Conservation (phyloP, 1,140 invertebrate genomes). For the Temnothorax nylanderi region DNA sequence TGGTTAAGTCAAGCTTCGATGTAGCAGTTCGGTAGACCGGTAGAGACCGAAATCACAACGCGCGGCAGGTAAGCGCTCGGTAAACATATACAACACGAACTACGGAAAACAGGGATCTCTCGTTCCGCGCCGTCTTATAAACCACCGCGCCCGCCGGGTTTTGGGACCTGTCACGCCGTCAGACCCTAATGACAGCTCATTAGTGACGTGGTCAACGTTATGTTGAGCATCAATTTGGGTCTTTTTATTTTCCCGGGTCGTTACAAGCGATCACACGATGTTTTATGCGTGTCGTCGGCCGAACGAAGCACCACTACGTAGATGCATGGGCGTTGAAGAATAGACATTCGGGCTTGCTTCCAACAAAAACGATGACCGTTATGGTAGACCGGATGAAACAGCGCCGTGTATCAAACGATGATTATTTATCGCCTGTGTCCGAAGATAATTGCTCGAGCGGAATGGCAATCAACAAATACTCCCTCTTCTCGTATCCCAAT, state of each 20-base stretch:
- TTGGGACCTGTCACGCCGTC: conserved; percentile 70
- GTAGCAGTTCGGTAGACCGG: conserved; percentile 57
- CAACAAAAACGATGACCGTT: conserved; percentile 20
- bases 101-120: conserved; percentile 53
- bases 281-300: conserved; percentile 25
- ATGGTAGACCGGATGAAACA: conserved; percentile 35
- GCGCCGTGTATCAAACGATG: conserved; percentile 15
- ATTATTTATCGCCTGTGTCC: conserved; percentile 56
- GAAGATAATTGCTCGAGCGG: conserved; percentile 56
- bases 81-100: conserved; percentile 52
- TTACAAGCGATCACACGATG: conserved; percentile 69
- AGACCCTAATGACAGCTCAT: conserved; percentile 73
- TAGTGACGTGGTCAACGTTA: conserved; percentile 66
- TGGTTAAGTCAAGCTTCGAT: conserved; percentile 63
- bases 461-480: conserved; percentile 25
- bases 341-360: conserved; percentile 22
- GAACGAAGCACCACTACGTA: not conserved
- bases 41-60: conserved; percentile 61
- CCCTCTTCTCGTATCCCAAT: not conserved
- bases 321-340: conserved; percentile 54
- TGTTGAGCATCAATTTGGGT: conserved; percentile 36
- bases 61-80: conserved; percentile 52
- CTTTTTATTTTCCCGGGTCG: conserved; percentile 42
- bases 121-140: conserved; percentile 42
- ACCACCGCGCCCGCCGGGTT: conserved; percentile 39